Evolutionary conservation across 2,888 invertebrate species (phyloP).

Genomic region (Lasioglossum morio): DNA sequence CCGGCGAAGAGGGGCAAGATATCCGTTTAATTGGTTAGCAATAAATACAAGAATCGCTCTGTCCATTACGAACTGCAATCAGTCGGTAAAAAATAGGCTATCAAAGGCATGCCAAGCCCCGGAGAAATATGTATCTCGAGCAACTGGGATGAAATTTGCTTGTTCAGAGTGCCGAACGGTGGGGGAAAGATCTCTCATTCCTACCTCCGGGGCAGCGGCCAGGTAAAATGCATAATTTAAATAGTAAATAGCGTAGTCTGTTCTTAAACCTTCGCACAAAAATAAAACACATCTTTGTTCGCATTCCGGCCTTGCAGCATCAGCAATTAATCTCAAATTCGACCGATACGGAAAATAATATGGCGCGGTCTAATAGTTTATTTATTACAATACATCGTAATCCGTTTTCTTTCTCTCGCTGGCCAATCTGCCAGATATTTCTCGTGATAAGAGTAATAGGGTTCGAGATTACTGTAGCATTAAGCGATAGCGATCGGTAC

Average conservation of each 20-base stretch:
- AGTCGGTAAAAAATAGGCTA: constrained; percentile 15
- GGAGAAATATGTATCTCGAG: constrained; percentile 10
- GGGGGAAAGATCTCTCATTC: background rate
- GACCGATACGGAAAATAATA: background rate
- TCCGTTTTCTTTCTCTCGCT: background rate
- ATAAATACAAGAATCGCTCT: constrained; percentile 23
- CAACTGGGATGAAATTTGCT: constrained; percentile 2
- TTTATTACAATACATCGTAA: background rate
- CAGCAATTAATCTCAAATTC: background rate
- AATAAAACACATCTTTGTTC: background rate
- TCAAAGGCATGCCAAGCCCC: background rate
- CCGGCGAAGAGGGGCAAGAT: background rate
- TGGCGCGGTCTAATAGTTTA: background rate
- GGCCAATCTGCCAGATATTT: background rate
- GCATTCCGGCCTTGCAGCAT: background rate
- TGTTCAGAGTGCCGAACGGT: background rate
- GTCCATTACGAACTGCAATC: constrained; percentile 12
- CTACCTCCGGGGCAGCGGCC: background rate
- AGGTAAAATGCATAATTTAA: constrained; percentile 7
- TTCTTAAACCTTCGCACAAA: background rate
- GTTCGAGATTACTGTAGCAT: background rate
- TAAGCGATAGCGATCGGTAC: background rate
- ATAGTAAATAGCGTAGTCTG: constrained; percentile 1
- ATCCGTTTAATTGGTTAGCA: constrained; percentile 37
- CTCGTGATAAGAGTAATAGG: background rate